Percentiles rank a stretch among this genome's conserved stretches.
Evolutionary conservation across 2,888 invertebrate species (phyloP).

Genomic region (Eupsilia transversa): DNA sequence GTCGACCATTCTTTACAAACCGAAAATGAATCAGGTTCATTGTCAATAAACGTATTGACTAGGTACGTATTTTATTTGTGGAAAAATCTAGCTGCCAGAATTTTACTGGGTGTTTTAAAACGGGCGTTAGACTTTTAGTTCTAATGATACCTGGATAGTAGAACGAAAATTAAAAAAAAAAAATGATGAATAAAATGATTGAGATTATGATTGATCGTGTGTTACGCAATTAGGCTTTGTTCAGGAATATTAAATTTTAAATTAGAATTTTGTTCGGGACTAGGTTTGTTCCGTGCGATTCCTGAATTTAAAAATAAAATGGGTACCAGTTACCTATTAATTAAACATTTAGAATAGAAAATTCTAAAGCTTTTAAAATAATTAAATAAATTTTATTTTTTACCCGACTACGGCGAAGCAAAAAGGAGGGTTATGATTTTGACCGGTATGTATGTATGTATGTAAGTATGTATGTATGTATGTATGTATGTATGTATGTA

Average conservation of each 20-base stretch:
- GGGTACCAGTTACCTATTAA: background rate
- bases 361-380: background rate
- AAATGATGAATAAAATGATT: too few relatives aligned
- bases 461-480: too few relatives aligned
- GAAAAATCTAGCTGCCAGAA: background rate
- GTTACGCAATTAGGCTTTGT: background rate
- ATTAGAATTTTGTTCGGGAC: background rate
- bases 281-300: background rate
- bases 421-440: too few relatives aligned
- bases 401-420: too few relatives aligned
- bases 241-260: background rate
- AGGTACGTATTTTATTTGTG: background rate
- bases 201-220: too few relatives aligned
- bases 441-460: too few relatives aligned
- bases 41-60: conserved; percentile 1
- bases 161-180: background rate
- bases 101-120: background rate
- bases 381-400: too few relatives aligned
- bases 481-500: too few relatives aligned
- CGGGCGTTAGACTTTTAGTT: background rate
- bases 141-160: background rate
- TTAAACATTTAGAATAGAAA: background rate
- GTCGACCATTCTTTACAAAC: conserved; percentile 15
- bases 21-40: conserved; percentile 9
- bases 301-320: background rate